phyloP scores from a whole-genome alignment of 2,888 invertebrate genomes.

The Frankliniella intonsa region DNA sequence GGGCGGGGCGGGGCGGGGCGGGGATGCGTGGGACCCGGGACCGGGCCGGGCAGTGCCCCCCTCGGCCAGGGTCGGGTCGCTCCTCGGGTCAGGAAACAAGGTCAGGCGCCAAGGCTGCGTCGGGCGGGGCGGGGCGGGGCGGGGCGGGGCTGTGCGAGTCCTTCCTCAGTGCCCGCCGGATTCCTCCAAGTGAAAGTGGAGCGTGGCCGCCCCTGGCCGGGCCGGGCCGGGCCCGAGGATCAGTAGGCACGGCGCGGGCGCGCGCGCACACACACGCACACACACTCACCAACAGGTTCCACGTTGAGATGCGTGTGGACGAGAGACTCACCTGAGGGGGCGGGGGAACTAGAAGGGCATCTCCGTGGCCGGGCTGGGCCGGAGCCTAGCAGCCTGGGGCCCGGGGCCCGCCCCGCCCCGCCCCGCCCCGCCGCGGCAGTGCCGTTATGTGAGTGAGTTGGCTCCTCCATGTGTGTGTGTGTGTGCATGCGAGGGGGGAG shows the following conservation, averaged over 20 bases:
- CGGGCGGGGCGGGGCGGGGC: slow-evolving; percentile 21
- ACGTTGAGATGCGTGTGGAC: background rate
- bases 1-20: background rate
- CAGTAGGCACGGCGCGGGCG: background rate
- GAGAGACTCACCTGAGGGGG: slow-evolving; percentile 29
- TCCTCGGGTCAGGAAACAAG: slow-evolving; percentile 15
- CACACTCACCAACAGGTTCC: background rate
- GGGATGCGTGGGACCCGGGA: too few species aligned
- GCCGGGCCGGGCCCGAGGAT: background rate
- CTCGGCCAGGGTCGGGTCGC: slow-evolving; percentile 1
- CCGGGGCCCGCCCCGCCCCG: background rate
- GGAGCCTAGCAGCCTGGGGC: background rate
- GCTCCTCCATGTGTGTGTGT: too few species aligned
- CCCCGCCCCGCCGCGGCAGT: background rate
- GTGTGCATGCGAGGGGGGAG: too few species aligned
- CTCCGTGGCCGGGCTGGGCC: background rate
- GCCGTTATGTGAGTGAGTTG: background rate
- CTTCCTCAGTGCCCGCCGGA: slow-evolving; percentile 33
- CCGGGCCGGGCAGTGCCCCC: background rate
- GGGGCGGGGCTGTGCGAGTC: slow-evolving; percentile 32
- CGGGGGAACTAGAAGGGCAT: background rate
- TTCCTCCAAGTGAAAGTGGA: slow-evolving; percentile 26
- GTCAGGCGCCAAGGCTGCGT: slow-evolving; percentile 30
- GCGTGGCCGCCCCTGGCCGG: background rate
- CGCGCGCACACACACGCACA: background rate